Percentiles rank a stretch among this genome's conserved stretches.
Conservation (phyloP, 2,113 vertebrate species). For the Taxidea taxus region DNA sequence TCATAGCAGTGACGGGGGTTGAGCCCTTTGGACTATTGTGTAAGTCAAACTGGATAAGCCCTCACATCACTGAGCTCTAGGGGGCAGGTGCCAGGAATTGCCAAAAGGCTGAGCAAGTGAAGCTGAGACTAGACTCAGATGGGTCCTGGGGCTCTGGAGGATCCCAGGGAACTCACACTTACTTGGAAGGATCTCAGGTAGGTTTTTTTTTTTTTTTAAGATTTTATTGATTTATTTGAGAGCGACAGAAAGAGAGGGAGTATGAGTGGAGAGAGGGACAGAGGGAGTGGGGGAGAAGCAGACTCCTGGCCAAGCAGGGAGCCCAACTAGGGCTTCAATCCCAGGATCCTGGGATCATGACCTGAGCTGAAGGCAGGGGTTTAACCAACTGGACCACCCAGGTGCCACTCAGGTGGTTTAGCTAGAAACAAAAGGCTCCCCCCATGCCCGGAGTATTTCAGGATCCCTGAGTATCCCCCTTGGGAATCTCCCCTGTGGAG, state of each 20-base stretch:
- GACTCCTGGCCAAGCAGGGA: too few relatives aligned
- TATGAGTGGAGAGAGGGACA: too few relatives aligned
- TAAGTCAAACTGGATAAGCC: background rate
- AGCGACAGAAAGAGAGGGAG: too few relatives aligned
- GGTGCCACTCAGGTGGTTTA: background rate
- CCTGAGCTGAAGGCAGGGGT: too few relatives aligned
- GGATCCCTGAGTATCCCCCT: background rate
- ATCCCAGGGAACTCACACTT: background rate
- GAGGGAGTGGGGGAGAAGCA: too few relatives aligned
- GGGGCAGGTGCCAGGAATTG: too few relatives aligned
- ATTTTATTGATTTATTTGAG: too few relatives aligned
- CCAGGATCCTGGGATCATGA: too few relatives aligned
- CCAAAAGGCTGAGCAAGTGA: too few relatives aligned
- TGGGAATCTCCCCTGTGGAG: background rate
- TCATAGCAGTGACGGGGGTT: background rate
- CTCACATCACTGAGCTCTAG: background rate
- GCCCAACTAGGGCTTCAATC: too few relatives aligned
- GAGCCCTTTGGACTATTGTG: background rate
- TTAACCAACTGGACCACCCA: too few relatives aligned
- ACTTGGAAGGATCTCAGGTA: background rate
- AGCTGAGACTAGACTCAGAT: background rate
- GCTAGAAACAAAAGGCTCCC: background rate
- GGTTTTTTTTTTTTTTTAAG: too few relatives aligned
- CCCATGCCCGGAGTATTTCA: background rate
- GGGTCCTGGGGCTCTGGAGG: background rate